Conservation (phyloP, 2,888 invertebrate genomes). For the Lochmaea crataegi region DNA sequence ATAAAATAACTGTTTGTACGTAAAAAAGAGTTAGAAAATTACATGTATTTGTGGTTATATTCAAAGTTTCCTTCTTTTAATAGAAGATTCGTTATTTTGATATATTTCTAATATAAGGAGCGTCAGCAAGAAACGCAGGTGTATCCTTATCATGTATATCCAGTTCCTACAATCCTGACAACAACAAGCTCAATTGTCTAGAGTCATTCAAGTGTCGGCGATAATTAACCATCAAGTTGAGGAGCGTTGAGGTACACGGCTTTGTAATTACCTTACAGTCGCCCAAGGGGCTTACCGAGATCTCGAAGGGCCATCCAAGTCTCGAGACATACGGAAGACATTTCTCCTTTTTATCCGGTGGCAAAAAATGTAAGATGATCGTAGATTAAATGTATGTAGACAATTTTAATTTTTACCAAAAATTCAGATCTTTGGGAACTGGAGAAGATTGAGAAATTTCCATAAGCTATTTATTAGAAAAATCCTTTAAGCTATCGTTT, state of each 20-base stretch:
- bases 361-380: background rate
- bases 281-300: slow-evolving; percentile 11
- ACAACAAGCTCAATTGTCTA: slow-evolving; percentile 30
- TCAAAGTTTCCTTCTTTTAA: no score
- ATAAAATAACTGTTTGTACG: slow-evolving; percentile 35
- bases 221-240: slow-evolving; percentile 30
- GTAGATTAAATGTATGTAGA: background rate
- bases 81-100: no score
- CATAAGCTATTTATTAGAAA: background rate
- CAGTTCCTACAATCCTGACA: background rate
- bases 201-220: slow-evolving; percentile 31
- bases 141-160: slow-evolving; percentile 1
- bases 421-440: no score
- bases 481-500: background rate
- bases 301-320: slow-evolving; percentile 22
- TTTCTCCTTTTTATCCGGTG: background rate
- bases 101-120: background rate
- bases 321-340: background rate
- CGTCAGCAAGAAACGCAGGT: background rate
- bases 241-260: slow-evolving; percentile 32
- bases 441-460: background rate
- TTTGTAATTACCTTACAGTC: slow-evolving; percentile 34
- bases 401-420: background rate
- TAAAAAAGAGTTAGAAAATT: slow-evolving; percentile 7
- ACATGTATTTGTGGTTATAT: no score